A percentile compares a stretch with the other conserved stretches of the same genome.
phyloP scores from a whole-genome alignment of 2,113 vertebrate genomes.

The Aegotheles bennettii region DNA sequence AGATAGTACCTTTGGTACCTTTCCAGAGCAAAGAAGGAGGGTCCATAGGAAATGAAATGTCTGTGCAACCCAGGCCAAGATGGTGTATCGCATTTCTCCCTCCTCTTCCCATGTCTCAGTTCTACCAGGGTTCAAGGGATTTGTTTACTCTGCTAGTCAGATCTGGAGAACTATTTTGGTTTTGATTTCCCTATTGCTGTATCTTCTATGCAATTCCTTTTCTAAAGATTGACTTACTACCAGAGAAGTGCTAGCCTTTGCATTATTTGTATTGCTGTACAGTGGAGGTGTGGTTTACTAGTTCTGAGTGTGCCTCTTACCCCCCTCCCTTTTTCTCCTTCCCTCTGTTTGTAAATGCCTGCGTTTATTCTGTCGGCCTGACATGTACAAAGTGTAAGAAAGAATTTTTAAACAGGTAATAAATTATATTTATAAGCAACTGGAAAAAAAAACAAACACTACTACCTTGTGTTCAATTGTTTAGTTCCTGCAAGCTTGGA shows the following conservation, averaged over 20 bases:
- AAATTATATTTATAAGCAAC: slow-evolving; percentile 99
- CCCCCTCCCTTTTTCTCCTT: slow-evolving; percentile 65
- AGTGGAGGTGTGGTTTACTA: slow-evolving; percentile 77
- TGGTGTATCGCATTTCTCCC: slow-evolving; percentile 24
- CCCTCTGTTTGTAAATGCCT: slow-evolving; percentile 85
- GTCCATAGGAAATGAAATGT: not conserved
- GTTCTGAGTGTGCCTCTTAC: slow-evolving; percentile 83
- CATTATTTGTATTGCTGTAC: slow-evolving; percentile 74
- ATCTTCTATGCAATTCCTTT: slow-evolving; percentile 97
- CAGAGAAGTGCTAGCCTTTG: slow-evolving; percentile 79
- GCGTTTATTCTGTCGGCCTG: slow-evolving; percentile 82
- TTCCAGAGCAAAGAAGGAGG: not conserved
- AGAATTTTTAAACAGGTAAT: slow-evolving; percentile 98
- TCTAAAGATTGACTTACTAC: slow-evolving; percentile 72
- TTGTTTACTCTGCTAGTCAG: slow-evolving; percentile 65
- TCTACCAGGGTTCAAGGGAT: slow-evolving; percentile 4
- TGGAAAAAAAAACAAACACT: slow-evolving; percentile 26
- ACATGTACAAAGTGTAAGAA: slow-evolving; percentile 98
- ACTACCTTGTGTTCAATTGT: slow-evolving; percentile 24
- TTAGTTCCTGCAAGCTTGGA: not conserved
- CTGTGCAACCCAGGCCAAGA: not conserved
- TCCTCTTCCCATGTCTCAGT: slow-evolving; percentile 65
- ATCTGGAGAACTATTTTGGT: slow-evolving; percentile 53
- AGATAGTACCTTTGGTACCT: not conserved
- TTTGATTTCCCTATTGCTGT: slow-evolving; percentile 81